A percentile compares a stretch with the other conserved stretches of the same genome.
These are phyloP conservation scores for Peromyscus maniculatus DNA, from an alignment of 2,113 vertebrate genomes.

Conservation along the genomic window DNA sequence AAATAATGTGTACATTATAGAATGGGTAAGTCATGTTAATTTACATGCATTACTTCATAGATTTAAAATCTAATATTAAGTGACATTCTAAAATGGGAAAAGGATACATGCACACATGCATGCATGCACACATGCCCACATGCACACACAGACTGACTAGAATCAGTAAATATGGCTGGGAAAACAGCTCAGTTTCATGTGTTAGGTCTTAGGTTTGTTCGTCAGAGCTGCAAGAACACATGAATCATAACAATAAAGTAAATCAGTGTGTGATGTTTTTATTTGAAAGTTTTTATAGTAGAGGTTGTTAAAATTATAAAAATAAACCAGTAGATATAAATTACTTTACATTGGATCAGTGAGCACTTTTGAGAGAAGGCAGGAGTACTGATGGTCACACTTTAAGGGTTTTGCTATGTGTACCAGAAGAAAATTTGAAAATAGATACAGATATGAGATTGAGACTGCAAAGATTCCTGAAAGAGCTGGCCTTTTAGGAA, in stretches of 20 bases:
- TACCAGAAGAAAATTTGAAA: constrained; percentile 56
- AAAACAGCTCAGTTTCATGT: neutral
- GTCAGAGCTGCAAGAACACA: neutral
- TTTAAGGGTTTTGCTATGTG: neutral
- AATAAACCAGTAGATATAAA: neutral
- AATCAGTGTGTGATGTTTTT: neutral
- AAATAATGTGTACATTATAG: neutral
- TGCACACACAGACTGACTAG: neutral
- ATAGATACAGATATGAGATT: constrained; percentile 12
- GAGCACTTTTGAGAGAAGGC: constrained; percentile 15
- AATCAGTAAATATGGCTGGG: neutral
- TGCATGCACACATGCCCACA: neutral
- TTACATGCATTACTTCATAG: neutral
- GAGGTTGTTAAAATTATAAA: neutral
- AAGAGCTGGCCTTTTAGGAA: constrained; percentile 44
- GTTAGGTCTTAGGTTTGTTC: neutral
- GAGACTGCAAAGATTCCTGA: constrained; percentile 31
- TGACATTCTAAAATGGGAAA: constrained; percentile 25
- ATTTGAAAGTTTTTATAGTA: neutral
- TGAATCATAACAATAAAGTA: neutral
- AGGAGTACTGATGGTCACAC: neutral
- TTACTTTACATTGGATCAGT: constrained; percentile 31
- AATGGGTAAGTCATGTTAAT: neutral
- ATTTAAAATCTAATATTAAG: neutral
- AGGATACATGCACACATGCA: neutral